phyloP scores from a whole-genome alignment of 2,888 invertebrate genomes.

The Augochlorella aurata region DNA sequence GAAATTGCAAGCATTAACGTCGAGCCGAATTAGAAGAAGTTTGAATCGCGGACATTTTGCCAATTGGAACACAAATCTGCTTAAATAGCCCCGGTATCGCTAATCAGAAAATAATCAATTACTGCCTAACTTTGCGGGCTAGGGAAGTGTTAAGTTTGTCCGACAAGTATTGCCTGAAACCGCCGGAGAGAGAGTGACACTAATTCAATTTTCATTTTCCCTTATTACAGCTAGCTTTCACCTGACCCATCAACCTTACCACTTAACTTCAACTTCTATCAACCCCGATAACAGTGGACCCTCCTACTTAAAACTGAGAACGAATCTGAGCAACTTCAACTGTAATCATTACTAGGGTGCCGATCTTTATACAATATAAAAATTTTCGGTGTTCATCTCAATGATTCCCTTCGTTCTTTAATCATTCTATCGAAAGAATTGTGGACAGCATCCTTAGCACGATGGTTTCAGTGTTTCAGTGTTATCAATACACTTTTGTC shows the following conservation, averaged over 20 bases:
- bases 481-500: too few relatives aligned
- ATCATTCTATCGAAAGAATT: too few relatives aligned
- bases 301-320: neutral
- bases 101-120: slow-evolving; percentile 3
- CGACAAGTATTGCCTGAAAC: slow-evolving; percentile 7
- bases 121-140: neutral
- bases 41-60: neutral
- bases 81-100: neutral
- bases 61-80: neutral
- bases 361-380: too few relatives aligned
- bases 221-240: neutral
- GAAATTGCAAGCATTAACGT: too few relatives aligned
- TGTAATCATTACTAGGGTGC: neutral
- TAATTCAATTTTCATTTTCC: slow-evolving; percentile 8
- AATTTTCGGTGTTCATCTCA: too few relatives aligned
- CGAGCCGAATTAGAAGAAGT: too few relatives aligned
- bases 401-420: too few relatives aligned
- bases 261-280: neutral
- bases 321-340: neutral
- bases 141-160: neutral
- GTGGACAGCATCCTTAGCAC: too few relatives aligned
- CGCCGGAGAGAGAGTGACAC: neutral
- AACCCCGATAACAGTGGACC: neutral
- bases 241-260: neutral
- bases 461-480: too few relatives aligned